Evolutionary conservation across 2,113 vertebrate species (phyloP), one percentile per base, ranked within the genome.

Genomic region (Dromaius novaehollandiae): DNA sequence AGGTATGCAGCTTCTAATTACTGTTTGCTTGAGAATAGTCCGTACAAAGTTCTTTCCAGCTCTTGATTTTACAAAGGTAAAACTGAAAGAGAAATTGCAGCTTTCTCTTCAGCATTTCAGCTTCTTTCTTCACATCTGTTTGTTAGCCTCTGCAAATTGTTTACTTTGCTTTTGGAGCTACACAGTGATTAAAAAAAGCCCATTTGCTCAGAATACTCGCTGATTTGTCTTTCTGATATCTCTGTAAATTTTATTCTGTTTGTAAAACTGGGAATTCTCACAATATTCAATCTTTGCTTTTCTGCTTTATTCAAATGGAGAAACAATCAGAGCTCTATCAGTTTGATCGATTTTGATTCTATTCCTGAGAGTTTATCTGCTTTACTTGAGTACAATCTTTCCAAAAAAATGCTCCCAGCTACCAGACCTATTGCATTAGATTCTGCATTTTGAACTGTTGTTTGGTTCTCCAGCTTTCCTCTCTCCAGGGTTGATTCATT

Each of bases 341-440:
- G 71, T 94, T 95, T 92, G 86, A 92, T 96, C 82, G 82, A 76
- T 96, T 97, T 96, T 94, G 94, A 75, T 93, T 97, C 68, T 92
- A 4, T 95, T 94, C 92, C 82, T 95, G 82, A 40, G 71, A 93
- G 92, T 95, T 95, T 95, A 89, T 96, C 81, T 95, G 42, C 40
- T 92, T 83, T 86, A 97, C 56, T 81, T 95, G 81, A 91, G 75
- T 65, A 25, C 50, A 83, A 44, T 91, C 78, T 78, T 83, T 64
- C 42, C 91, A 90, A 92, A 88, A 26, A 90, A 75, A 82, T 79
- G 73, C 24, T 95, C 30, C 83, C 63, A 79, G 78, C 81, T 89
- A 78, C 58, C 36, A 96, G 42, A 48, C 17, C 76, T 51, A 78
- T 55, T 79, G 68, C 77, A 89, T 25, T 21, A 69, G 26, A 51